These are phyloP conservation scores for Balaeniceps rex DNA, from an alignment of 2,113 vertebrate genomes.

Conservation along the genomic window DNA sequence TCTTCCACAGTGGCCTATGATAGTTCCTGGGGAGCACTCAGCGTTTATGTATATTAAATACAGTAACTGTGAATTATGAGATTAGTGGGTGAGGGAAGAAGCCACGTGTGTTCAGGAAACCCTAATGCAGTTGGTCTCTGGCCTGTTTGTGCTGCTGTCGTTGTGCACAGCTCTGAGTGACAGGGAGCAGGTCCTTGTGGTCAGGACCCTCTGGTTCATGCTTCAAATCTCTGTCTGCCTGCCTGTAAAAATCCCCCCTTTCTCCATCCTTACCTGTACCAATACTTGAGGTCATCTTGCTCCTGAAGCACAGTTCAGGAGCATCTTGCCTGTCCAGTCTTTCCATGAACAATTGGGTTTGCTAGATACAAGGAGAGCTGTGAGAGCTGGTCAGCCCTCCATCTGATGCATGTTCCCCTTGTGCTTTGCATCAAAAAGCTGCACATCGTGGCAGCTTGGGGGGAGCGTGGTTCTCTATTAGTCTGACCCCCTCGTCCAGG, in stretches of 20 bases:
- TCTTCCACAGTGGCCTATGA: neutral
- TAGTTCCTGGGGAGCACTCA: neutral
- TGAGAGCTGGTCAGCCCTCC: neutral
- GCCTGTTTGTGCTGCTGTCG: accelerated
- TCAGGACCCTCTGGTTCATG: neutral
- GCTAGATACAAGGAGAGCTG: neutral
- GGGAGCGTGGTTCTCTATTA: neutral
- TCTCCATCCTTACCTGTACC: neutral
- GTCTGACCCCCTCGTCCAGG: neutral
- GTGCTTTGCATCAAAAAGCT: neutral
- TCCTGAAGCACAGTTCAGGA: neutral
- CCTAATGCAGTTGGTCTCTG: neutral
- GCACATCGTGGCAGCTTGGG: neutral
- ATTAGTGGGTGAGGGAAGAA: neutral
- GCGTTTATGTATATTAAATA: neutral
- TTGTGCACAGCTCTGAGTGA: neutral
- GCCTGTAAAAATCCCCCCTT: neutral
- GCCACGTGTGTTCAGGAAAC: neutral
- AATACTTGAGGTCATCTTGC: neutral
- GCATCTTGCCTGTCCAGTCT: neutral
- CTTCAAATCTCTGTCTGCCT: neutral
- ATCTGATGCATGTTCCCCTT: neutral
- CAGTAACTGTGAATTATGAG: neutral
- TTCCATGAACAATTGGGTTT: neutral
- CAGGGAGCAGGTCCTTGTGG: neutral